phyloP scores from a whole-genome alignment of 2,888 invertebrate species.

The Eilema depressum region DNA sequence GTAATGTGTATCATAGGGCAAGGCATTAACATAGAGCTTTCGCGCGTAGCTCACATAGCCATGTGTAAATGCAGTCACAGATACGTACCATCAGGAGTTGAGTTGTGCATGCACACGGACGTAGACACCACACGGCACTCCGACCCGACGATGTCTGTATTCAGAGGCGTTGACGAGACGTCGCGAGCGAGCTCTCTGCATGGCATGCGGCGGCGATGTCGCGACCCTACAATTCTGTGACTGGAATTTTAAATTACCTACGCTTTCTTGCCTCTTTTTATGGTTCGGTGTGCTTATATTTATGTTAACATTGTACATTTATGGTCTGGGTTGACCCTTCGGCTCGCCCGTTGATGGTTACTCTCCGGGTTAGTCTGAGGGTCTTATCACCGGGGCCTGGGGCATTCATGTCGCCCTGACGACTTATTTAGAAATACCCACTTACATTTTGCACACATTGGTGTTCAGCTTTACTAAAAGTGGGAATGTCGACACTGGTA shows the following conservation, averaged over 20 bases:
- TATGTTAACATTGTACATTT: conserved; percentile 63
- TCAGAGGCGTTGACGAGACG: conserved; percentile 63
- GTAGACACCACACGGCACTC: conserved; percentile 44
- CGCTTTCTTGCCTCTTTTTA: conserved; percentile 81
- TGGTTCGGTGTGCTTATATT: conserved; percentile 85
- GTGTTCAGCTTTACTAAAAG: conserved; percentile 13
- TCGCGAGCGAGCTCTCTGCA: conserved; percentile 63
- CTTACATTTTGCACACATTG: conserved; percentile 28
- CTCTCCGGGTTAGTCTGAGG: conserved; percentile 28
- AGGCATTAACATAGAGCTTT: conserved; percentile 68
- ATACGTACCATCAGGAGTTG: conserved; percentile 44
- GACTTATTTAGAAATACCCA: conserved; percentile 16
- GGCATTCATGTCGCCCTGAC: conserved; percentile 61
- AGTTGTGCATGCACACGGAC: conserved; percentile 61
- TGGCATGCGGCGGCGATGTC: conserved; percentile 58
- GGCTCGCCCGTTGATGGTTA: conserved; percentile 26
- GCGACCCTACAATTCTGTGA: conserved; percentile 69
- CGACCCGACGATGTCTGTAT: conserved; percentile 68
- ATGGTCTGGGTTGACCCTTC: conserved; percentile 35
- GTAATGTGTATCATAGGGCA: conserved; percentile 60
- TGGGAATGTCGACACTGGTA: conserved; percentile 27
- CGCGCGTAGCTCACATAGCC: conserved; percentile 73
- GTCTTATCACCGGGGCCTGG: conserved; percentile 27
- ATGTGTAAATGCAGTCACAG: conserved; percentile 81
- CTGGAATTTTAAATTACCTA: conserved; percentile 82